A percentile compares a stretch with the other conserved stretches of the same genome.
phyloP scores from a whole-genome alignment of 2,113 vertebrate species.

The Dendropsophus ebraccatus region DNA sequence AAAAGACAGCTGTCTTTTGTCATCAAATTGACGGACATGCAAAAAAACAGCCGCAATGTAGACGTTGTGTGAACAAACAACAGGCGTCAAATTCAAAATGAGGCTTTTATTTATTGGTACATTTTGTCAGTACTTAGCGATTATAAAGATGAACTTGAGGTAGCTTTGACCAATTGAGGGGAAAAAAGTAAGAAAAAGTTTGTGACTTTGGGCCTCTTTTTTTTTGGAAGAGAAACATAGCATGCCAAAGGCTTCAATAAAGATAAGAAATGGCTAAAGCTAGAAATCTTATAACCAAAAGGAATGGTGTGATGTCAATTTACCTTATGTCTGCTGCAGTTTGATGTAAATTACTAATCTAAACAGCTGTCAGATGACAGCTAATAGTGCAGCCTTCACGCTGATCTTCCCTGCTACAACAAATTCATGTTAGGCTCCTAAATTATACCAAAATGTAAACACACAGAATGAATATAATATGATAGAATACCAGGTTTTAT shows the following conservation, averaged over 20 bases:
- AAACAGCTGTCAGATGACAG: conserved; percentile 8
- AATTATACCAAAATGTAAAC: neutral
- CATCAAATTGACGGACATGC: no score
- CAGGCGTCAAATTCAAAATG: neutral
- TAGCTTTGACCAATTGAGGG: neutral
- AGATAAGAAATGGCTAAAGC: conserved; percentile 4
- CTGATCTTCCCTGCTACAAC: neutral
- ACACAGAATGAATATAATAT: neutral
- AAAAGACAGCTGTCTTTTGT: no score
- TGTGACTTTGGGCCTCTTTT: neutral
- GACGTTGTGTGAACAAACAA: no score
- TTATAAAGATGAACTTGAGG: neutral
- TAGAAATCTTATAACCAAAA: neutral
- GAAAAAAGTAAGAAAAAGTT: neutral
- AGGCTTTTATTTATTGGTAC: neutral
- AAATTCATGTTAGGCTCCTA: neutral
- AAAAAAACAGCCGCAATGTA: no score
- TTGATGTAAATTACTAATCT: neutral
- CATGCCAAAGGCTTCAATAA: neutral
- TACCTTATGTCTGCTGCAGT: neutral
- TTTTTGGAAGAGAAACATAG: neutral
- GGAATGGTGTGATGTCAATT: neutral
- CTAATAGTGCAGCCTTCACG: neutral
- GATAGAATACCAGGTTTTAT: no score
- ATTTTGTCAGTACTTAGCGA: neutral